Base-by-base conservation (phyloP, 2,113 vertebrate species). In the Athene noctua region DNA sequence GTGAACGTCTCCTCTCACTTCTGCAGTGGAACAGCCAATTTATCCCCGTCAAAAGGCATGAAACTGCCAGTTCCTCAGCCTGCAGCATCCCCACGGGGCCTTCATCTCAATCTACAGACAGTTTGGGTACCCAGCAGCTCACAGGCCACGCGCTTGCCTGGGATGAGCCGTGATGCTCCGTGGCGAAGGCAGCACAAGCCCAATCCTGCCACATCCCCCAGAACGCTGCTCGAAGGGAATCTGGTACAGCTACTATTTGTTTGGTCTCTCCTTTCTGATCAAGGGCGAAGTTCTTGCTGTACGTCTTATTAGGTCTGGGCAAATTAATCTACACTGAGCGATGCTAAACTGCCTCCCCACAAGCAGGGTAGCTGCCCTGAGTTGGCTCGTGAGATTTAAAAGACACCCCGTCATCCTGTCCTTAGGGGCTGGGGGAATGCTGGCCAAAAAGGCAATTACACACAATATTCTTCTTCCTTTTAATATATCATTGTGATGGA, bases 381-480 rank as follows among this genome's bases (percentile, higher is more conserved):
- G 30, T 15, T 44, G 20, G 20, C 58, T 38, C 2, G 0, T 0
- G 5, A 44, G 55, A 62, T 68, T 23, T 38, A 44, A 51, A 47
- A 78, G 82, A 34, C 62, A 79, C 30, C 46, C 38, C 10, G 0
- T n/a, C 7, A 7, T 54, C 80, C 52, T 34, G 38, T 46, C 74
- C 65, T 26, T 10, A 10, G 91, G 65, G 82, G 62, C 88, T 49
- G 0, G 0, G 52, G 34, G 34, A 89, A 13, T 0, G 0, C 61
- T 13, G 38, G 89, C 94, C 96, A 94, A 90, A 80, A 90, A 87
- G 62, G 61, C 92, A 88, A 92, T 95, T 93, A 90, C 46, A 68
- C 61, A 32, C 58, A 81, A 63, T 74, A 83, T 86, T 94, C 88
- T 90, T 42, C 86, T 95, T 80, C 75, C 79, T 88, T 86, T 77